Evolutionary conservation across 2,888 invertebrate genomes (phyloP), one percentile per base, ranked within the genome.

Genomic region (Drosophila diplacantha): DNA sequence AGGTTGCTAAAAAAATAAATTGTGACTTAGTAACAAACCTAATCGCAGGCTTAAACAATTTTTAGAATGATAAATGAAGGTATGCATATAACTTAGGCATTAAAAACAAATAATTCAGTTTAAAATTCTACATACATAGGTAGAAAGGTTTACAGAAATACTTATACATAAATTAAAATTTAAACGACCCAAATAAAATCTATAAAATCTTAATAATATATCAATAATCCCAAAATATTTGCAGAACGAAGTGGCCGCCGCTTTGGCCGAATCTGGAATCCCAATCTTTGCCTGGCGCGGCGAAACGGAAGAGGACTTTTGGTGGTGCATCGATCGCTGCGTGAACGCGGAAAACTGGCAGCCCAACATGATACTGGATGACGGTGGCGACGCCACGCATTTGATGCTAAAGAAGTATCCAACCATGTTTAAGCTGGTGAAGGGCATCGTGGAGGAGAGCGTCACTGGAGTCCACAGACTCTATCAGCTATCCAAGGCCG

Each of bases 261-360:
- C 98, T 0, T 88, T 98, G 69, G 98, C 98, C 0, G 95, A 98
- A 88, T 94, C 95, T 44, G 94, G 94, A 12, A 95, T 93, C 86
- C 93, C 97, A 3, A 93, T 98, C 69, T 98, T 96, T 90, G 96
- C 98, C 12, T 98, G 98, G 98, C 94, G 97, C 56, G 97, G 97
- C 0, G 97, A 98, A 88, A 96, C 96, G 7, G 98, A 98, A 87
- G 98, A 98, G 85, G 98, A 98, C 83, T 98, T 98, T 89, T 98
- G 98, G 98, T 98, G 98, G 98, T 97, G 97, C 87, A 98, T 98
- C 80, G 98, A 98, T 89, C 95, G 95, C 85, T 97, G 98, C 88
- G 93, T 98, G 3, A 95, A 95, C 75, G 92, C 93, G 0, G 95
- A 96, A 74, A 93, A 93, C 82, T 99, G 98, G 98, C 96, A 96